Conservation (phyloP, 1,140 invertebrate genomes). For the Rhyzopertha dominica region DNA sequence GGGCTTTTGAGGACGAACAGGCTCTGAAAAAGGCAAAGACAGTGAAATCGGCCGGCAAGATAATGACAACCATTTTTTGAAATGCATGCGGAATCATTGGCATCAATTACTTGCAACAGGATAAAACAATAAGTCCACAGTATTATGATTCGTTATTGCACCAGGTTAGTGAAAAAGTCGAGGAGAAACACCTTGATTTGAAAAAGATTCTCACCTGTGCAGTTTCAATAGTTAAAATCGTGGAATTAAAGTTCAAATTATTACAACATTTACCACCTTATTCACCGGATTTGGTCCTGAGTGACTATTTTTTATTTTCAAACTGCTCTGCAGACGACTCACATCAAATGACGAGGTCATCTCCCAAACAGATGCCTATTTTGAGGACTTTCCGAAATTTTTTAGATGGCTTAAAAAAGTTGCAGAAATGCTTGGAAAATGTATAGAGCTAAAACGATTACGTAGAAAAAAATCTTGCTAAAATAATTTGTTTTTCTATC, state of each 20-base stretch:
- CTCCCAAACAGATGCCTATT: conserved; percentile 21
- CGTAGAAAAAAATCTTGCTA: too few relatives aligned
- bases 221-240: conserved; percentile 3
- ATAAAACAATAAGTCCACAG: conserved; percentile 1
- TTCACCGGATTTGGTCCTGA: conserved; percentile 1
- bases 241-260: conserved; percentile 3
- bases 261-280: conserved; percentile 1
- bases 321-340: conserved; percentile 29
- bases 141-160: conserved; percentile 13
- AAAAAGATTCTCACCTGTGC: too few relatives aligned
- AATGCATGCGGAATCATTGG: conserved; percentile 5
- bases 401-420: conserved; percentile 20
- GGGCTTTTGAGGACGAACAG: too few relatives aligned
- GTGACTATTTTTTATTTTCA: too few relatives aligned
- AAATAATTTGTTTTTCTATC: too few relatives aligned
- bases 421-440: conserved; percentile 16
- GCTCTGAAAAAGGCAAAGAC: conserved; percentile 28
- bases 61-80: conserved; percentile 34
- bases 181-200: too few relatives aligned
- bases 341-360: conserved; percentile 20
- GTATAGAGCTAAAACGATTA: conserved; percentile 18
- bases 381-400: conserved; percentile 21
- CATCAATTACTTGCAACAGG: too few relatives aligned
- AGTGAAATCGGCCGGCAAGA: conserved; percentile 30
- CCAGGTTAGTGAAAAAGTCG: too few relatives aligned